Evolutionary conservation across 1,140 invertebrate genomes (phyloP), one percentile per base, ranked within the genome.

Genomic region (Drosophila rhopaloa): DNA sequence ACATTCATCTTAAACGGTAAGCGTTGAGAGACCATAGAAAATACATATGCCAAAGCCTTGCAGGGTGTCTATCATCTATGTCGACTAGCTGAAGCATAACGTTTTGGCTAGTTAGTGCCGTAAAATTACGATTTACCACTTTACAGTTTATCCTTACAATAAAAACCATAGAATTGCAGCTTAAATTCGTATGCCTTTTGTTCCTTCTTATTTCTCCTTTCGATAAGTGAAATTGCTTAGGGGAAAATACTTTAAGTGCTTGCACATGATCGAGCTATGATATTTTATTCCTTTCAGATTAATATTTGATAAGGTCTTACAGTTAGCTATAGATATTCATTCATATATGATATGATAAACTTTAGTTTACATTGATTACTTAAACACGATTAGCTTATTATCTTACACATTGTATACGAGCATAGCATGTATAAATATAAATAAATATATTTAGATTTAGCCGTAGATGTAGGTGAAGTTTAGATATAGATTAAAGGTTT

Each of bases 361-460:
- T 50, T 76, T 76, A 76, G 74, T 76, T 76, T 76, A 76, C 70
- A 82, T 70, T 77, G 70, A 63, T 66, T 76, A 71, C 67, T 71
- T 71, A 71, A 71, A 71, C 65, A 40, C 67, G 58, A 66, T 79
- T 76, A 62, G 66, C 54, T 86, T 88, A 82, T 79, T 86, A 88
- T 88, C 83, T 86, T 88, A 88, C 82, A 86, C 83, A 82, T 79
- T 76, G 76, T 82, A 86, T 86, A 82, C 79, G 76, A 86, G 65
- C 79, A 84, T 82, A 77, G 58, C 63, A 76, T 65, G 53, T 76
- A 75, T 65, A 61, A 54, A 73, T 67, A 62, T 79, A 74, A 57
- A 78, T 79, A 71, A 66, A 76, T 29, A 71, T 65, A 66, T 66
- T 65, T 68, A 54, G 63, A 57, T 57, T 48, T 77, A 67, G 56